Evolutionary conservation across 2,888 invertebrate species (phyloP).

Genomic region (Molorchus minor): DNA sequence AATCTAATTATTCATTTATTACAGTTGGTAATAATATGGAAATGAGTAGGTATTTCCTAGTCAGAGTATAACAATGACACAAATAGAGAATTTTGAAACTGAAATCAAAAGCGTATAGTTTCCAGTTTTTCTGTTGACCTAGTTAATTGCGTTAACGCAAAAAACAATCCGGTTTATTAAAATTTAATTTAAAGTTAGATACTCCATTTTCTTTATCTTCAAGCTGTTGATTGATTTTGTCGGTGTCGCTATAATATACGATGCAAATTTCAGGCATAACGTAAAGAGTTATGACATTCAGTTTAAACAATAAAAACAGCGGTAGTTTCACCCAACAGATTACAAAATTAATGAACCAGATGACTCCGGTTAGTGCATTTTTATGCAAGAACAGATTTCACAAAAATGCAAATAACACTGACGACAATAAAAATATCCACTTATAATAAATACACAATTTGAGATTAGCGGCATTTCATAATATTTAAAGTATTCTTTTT

Average conservation of each 20-base stretch:
- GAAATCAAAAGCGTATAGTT: background rate
- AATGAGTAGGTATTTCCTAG: background rate
- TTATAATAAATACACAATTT: background rate
- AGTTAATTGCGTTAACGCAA: background rate
- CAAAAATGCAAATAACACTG: background rate
- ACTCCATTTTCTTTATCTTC: background rate
- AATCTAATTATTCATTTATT: no score
- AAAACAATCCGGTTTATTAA: background rate
- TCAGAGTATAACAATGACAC: background rate
- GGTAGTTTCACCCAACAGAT: background rate
- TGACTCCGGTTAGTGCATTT: constrained; percentile 1
- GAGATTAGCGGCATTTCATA: background rate
- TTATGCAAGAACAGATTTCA: constrained; percentile 7
- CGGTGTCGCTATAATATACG: no score
- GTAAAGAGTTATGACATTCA: background rate
- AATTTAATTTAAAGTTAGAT: background rate
- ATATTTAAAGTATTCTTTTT: background rate
- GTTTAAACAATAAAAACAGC: background rate
- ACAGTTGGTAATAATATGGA: no score
- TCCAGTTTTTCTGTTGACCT: background rate
- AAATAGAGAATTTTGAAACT: background rate
- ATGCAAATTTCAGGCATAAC: background rate
- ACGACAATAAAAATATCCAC: background rate
- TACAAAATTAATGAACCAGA: background rate
- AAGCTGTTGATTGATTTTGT: no score